Conservation (phyloP, 2,888 invertebrate genomes). For the Eurytoma adleriae region DNA sequence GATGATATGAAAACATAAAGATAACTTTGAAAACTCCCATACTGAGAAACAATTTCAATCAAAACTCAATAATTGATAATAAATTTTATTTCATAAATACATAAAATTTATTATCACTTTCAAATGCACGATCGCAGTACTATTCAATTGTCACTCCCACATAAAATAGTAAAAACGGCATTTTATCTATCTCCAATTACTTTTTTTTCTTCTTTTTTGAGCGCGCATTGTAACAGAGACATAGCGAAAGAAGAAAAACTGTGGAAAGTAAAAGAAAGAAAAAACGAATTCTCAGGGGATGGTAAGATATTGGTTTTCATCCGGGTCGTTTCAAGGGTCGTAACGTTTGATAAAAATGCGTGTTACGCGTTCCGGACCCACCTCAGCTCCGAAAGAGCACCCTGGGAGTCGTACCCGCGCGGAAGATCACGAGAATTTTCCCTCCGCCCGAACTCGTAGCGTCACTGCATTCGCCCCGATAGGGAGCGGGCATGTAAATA, state of each 20-base stretch:
- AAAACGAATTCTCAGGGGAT: constrained; percentile 71
- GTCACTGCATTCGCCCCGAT: constrained; percentile 44
- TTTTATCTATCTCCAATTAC: background rate
- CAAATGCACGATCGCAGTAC: too few relatives aligned
- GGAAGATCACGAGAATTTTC: constrained; percentile 75
- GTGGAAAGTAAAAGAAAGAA: constrained; percentile 56
- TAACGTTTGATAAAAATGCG: constrained; percentile 77
- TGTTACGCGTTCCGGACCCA: constrained; percentile 74
- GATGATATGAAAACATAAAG: too few relatives aligned
- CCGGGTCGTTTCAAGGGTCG: constrained; percentile 74
- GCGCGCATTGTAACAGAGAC: background rate
- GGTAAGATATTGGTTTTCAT: constrained; percentile 76
- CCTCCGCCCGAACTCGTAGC: constrained; percentile 62
- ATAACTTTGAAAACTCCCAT: too few relatives aligned
- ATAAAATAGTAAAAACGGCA: background rate
- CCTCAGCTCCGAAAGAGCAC: constrained; percentile 70
- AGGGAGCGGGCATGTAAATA: constrained; percentile 45
- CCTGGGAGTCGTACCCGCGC: constrained; percentile 73
- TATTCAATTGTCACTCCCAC: too few relatives aligned
- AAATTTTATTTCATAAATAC: too few relatives aligned
- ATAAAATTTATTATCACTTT: too few relatives aligned
- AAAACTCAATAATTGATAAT: too few relatives aligned
- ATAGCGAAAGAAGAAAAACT: constrained; percentile 63
- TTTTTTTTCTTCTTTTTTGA: constrained; percentile 10
- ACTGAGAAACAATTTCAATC: too few relatives aligned